Base-by-base conservation (phyloP, 2,888 invertebrate genomes). In the Furcula furcula region DNA sequence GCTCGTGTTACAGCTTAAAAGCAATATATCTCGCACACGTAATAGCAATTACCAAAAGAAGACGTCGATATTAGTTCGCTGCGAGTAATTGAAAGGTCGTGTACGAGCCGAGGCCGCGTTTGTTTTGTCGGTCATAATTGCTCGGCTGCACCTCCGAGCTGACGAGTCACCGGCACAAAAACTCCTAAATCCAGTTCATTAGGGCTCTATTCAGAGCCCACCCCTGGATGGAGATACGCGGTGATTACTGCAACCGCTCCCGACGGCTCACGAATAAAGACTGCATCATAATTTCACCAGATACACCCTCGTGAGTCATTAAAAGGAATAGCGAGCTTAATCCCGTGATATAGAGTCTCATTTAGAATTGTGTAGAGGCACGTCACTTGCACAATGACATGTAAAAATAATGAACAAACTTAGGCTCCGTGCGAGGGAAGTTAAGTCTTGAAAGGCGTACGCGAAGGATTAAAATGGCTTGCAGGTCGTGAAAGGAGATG, bases 141-240 rank as follows among this genome's bases (percentile, higher is more conserved):
- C 86, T 85, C 75, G 72, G 69, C 70, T 81, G 84, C 85, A 84
- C 78, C 87, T 85, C 80, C 41, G 66, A 65, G 74, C 79, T 84
- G 87, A 84, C 83, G 85, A 86, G 76, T 81, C 75, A 74, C 72
- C 75, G 72, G 78, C 78, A 88, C 87, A 87, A 88, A 88, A 88
- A 86, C 86, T 85, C 86, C 88, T 86, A 88, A 88, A 88, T 88
- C 87, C 88, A 88, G 88, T 88, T 88, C 88, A 88, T 88, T 88
- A 87, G 87, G 85, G 78, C 84, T 80, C 88, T 78, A 88, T 88
- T 88, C 88, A 88, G 71, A 68, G 76, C 75, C 79, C 83, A 79
- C 88, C 87, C 88, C 85, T 85, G 86, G 85, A 79, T 86, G 85
- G 84, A 87, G 88, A 88, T 85, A 86, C 87, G 84, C 86, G 87